Percentiles rank a stretch among this genome's conserved stretches.
These are phyloP conservation scores for Ciconia maguari DNA, from an alignment of 2,113 vertebrate genomes.

Conservation along the genomic window DNA sequence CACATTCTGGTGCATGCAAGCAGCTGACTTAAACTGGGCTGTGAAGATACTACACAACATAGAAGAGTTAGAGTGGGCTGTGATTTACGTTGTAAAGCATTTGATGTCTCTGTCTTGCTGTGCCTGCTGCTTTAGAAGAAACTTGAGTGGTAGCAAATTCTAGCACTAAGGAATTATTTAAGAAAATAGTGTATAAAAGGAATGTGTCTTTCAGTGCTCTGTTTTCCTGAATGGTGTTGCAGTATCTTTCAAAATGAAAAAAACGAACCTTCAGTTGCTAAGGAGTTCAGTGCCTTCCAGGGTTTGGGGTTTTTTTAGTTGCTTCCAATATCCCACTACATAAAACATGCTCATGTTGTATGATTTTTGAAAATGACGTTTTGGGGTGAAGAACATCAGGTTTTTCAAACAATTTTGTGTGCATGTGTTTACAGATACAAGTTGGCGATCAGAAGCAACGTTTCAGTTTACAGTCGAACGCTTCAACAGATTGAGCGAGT, in stretches of 20 bases:
- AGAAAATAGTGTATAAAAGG: not conserved
- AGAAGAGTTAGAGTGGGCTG: not conserved
- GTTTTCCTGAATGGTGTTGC: not conserved
- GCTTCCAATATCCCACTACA: not conserved
- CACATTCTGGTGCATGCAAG: not conserved
- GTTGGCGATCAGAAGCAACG: slow-evolving; percentile 97
- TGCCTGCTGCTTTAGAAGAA: not conserved
- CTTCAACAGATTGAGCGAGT: slow-evolving; percentile 96
- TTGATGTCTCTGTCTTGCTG: not conserved
- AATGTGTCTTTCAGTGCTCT: rapidly evolving
- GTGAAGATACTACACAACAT: not conserved
- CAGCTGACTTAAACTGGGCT: not conserved
- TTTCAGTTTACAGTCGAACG: slow-evolving; percentile 97
- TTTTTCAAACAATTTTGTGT: not conserved
- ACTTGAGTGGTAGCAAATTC: not conserved
- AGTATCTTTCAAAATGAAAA: not conserved
- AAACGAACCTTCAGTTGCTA: not conserved
- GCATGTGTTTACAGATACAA: slow-evolving; percentile 85
- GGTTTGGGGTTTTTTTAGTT: not conserved
- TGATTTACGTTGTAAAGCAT: not conserved
- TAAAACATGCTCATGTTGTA: rapidly evolving
- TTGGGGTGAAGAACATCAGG: not conserved
- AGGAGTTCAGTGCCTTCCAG: not conserved
- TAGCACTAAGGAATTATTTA: not conserved
- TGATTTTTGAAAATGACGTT: not conserved